Conservation (phyloP, 2,888 invertebrate species). For the Dasypolia templi region DNA sequence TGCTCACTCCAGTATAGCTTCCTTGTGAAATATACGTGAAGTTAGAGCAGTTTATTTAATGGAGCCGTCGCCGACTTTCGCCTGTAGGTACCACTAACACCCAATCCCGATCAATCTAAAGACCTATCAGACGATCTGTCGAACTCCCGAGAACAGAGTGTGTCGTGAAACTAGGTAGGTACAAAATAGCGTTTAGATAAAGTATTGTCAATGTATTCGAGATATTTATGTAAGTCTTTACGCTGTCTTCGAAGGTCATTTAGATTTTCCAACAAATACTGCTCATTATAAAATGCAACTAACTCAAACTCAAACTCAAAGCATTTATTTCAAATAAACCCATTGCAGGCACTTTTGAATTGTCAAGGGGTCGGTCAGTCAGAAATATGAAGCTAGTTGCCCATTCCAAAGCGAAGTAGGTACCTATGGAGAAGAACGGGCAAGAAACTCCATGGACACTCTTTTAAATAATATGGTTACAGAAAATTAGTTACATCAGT, state of each 20-base stretch:
- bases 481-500: too few relatives aligned
- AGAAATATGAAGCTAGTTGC: too few relatives aligned
- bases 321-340: too few relatives aligned
- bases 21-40: slow-evolving; percentile 82
- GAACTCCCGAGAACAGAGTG: slow-evolving; percentile 27
- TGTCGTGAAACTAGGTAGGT: slow-evolving; percentile 18
- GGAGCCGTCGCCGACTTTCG: slow-evolving; percentile 77
- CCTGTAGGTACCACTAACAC: slow-evolving; percentile 68
- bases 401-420: too few relatives aligned
- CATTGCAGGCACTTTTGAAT: too few relatives aligned
- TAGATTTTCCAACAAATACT: slow-evolving; percentile 7
- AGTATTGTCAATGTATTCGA: slow-evolving; percentile 1
- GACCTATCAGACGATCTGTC: slow-evolving; percentile 71
- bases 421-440: too few relatives aligned
- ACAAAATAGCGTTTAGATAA: slow-evolving; percentile 26
- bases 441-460: too few relatives aligned
- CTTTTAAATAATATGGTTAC: too few relatives aligned
- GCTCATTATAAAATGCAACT: background rate
- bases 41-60: slow-evolving; percentile 82
- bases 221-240: slow-evolving; percentile 2
- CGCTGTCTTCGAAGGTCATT: background rate
- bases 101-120: slow-evolving; percentile 75
- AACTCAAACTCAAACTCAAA: too few relatives aligned
- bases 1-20: slow-evolving; percentile 74
- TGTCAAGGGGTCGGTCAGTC: too few relatives aligned